These are phyloP conservation scores for Mimachlamys varia DNA, from an alignment of 2,888 invertebrate species.

Conservation along the genomic window DNA sequence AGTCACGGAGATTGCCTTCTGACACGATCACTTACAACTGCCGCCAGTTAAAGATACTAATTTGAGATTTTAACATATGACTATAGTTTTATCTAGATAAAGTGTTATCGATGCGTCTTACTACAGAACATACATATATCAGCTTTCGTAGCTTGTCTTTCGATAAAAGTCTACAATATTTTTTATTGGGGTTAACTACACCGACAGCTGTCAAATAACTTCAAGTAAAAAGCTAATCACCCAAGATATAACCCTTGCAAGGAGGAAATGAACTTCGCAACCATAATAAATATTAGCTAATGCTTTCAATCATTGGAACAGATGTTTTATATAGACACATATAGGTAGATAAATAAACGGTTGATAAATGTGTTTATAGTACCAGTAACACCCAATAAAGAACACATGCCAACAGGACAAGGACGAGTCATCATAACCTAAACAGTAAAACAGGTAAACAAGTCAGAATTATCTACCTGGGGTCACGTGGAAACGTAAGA, in stretches of 20 bases:
- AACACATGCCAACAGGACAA: not conserved
- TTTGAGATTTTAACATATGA: not conserved
- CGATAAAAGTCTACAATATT: not conserved
- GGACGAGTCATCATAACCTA: not conserved
- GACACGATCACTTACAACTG: not conserved
- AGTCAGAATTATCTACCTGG: not conserved
- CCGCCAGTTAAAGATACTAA: not conserved
- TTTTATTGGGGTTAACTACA: not conserved
- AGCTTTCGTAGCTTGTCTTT: not conserved
- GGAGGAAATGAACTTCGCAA: not conserved
- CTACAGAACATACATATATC: not conserved
- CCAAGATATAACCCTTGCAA: not conserved
- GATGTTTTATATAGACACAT: not conserved
- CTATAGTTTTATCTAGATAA: not conserved
- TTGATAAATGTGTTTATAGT: not conserved
- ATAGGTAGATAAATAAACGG: not conserved
- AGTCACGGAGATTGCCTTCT: not conserved
- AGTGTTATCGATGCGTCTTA: not conserved
- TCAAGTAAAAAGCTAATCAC: not conserved
- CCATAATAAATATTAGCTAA: constrained; percentile 12
- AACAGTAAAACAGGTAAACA: not conserved
- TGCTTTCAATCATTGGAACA: not conserved
- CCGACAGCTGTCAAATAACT: not conserved
- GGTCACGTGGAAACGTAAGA: no score
- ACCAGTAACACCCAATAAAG: not conserved